Percentiles rank a stretch among this genome's conserved stretches.
Conservation (phyloP, 2,797 vertebrate genomes). For the Siniperca scherzeri region DNA sequence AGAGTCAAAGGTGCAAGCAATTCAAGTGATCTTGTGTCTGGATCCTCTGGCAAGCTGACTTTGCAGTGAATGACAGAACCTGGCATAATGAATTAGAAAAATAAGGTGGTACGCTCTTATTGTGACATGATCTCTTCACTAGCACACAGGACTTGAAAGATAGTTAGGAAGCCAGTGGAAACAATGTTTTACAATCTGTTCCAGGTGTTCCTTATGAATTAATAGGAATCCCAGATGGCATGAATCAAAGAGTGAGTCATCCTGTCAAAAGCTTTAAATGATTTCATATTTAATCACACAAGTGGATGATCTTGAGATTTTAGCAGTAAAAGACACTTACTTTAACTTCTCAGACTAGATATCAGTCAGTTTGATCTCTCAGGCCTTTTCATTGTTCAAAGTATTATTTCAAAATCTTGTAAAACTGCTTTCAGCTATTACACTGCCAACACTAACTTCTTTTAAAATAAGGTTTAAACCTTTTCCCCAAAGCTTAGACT, state of each 20-base stretch:
- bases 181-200: slow-evolving; percentile 12
- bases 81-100: slow-evolving; percentile 43
- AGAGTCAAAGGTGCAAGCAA: slow-evolving; percentile 60
- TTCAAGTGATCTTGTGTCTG: slow-evolving; percentile 59
- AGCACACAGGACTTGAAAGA: slow-evolving; percentile 14
- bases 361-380: slow-evolving; percentile 12
- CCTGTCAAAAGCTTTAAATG: slow-evolving; percentile 25
- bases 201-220: slow-evolving; percentile 51
- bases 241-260: slow-evolving; percentile 36
- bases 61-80: slow-evolving; percentile 15
- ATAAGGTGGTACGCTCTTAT: slow-evolving; percentile 16
- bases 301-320: slow-evolving; percentile 4
- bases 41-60: slow-evolving; percentile 38
- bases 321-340: background rate
- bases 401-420: slow-evolving; percentile 17
- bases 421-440: slow-evolving; percentile 36
- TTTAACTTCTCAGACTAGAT: background rate
- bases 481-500: background rate
- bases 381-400: slow-evolving; percentile 25
- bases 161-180: slow-evolving; percentile 4
- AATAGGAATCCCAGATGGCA: slow-evolving; percentile 23
- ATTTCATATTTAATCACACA: slow-evolving; percentile 30
- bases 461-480: background rate
- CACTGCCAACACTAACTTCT: background rate
- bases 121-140: slow-evolving; percentile 19